Base-by-base conservation (phyloP, 1,140 invertebrate species). In the Steinernema feltiae region DNA sequence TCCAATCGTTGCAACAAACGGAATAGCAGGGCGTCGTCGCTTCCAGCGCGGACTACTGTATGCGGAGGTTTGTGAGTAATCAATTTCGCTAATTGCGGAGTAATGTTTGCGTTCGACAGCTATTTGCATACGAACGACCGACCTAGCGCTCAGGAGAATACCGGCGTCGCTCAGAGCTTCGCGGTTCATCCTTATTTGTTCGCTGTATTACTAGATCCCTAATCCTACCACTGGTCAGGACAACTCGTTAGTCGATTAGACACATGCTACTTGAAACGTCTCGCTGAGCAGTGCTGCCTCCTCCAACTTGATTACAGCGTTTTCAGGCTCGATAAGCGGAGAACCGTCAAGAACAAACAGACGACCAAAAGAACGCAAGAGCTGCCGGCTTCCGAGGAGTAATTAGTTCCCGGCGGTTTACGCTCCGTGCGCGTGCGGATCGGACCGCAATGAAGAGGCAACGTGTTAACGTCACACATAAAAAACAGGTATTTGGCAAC, bases 401-500 rank as follows among this genome's bases (percentile, higher is more conserved):
- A n/a, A n/a, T n/a, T n/a, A n/a, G n/a, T n/a, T n/a, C n/a, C n/a
- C n/a, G n/a, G n/a, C n/a, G n/a, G n/a, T n/a, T n/a, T n/a, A n/a
- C n/a, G n/a, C n/a, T n/a, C n/a, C n/a, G n/a, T n/a, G n/a, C 24
- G 53, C 53, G 53, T 21, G 15, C 15, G 15, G 24, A 63, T 63
- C 53, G 15, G 53, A 3, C 2, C 3, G 3, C 53, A 27, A 63
- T 63, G 15, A 27, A 63, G 53, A 27, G 53, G 12, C 15, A 7
- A 27, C 53, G 53, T 46, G 41, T 46, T 46, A 46, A n/a, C 41
- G 41, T 46, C 41, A 27, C 12, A 27, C 53, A 27, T 63, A 27
- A 27, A 27, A 63, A 63, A 63, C 53, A 63, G 53, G 53, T 63
- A 63, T 63, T 63, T 63, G 53, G 53, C 53, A 63, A 63, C 53